These are phyloP conservation scores for Drusus annulatus DNA, from an alignment of 1,140 invertebrate species.

Conservation along the genomic window DNA sequence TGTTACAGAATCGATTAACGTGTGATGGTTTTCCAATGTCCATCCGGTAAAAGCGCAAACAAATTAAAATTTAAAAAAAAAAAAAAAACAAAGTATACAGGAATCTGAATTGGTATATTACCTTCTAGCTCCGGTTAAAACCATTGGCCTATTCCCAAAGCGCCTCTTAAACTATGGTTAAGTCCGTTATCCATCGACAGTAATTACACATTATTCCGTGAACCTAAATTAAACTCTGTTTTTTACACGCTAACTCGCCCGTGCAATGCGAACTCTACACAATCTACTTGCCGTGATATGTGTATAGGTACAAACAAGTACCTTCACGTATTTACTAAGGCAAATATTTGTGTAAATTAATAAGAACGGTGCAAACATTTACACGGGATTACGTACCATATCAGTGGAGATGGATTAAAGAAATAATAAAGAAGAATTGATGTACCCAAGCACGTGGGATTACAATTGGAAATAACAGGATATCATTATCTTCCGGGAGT, in stretches of 20 bases:
- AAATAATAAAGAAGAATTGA: no score
- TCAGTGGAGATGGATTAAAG: no score
- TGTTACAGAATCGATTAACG: no score
- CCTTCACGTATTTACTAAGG: background rate
- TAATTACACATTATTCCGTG: constrained; percentile 43
- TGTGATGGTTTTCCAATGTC: background rate
- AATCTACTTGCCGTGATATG: constrained; percentile 1
- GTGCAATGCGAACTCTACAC: background rate
- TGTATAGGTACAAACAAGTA: background rate
- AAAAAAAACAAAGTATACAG: background rate
- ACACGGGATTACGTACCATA: background rate
- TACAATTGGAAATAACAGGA: no score
- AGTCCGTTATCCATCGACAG: constrained; percentile 35
- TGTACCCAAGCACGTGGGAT: no score
- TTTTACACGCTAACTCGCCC: constrained; percentile 31
- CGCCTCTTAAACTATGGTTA: constrained; percentile 39
- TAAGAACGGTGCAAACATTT: background rate
- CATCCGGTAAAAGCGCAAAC: constrained; percentile 17
- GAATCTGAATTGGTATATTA: constrained; percentile 34
- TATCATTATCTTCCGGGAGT: no score
- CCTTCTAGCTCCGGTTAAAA: constrained; percentile 20
- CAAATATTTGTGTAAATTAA: background rate
- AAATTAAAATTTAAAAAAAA: constrained; percentile 32
- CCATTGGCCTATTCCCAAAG: constrained; percentile 37
- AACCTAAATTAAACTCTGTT: constrained; percentile 33